Conservation (phyloP, 2,797 vertebrate genomes). For the Semaprochilodus insignis region DNA sequence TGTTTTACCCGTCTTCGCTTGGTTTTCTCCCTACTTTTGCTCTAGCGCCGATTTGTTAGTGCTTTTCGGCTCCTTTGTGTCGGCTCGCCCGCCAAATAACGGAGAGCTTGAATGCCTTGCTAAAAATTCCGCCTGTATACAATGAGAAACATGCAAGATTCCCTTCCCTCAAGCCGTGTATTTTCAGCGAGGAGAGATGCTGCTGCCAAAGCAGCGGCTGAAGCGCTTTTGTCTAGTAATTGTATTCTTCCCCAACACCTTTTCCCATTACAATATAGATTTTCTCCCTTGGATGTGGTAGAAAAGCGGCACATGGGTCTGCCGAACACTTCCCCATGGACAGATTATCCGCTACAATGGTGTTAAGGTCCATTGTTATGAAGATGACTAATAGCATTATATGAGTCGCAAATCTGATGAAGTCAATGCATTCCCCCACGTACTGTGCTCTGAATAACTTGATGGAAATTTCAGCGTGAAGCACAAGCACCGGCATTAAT, state of each 20-base stretch:
- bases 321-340: slow-evolving; percentile 48
- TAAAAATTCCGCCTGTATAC: slow-evolving; percentile 39
- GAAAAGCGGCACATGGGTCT: slow-evolving; percentile 37
- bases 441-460: slow-evolving; percentile 45
- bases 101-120: slow-evolving; percentile 35
- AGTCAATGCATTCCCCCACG: slow-evolving; percentile 29
- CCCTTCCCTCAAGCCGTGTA: slow-evolving; percentile 45
- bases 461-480: slow-evolving; percentile 23
- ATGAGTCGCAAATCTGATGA: slow-evolving; percentile 54
- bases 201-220: slow-evolving; percentile 47
- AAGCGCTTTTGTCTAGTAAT: slow-evolving; percentile 59
- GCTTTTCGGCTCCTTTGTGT: slow-evolving; percentile 44
- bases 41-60: slow-evolving; percentile 39
- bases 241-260: slow-evolving; percentile 61
- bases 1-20: slow-evolving; percentile 12
- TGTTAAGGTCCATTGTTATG: slow-evolving; percentile 55
- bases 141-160: slow-evolving; percentile 52
- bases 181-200: slow-evolving; percentile 26
- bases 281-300: slow-evolving; percentile 56
- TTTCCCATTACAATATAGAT: slow-evolving; percentile 61
- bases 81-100: slow-evolving; percentile 30
- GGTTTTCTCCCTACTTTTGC: slow-evolving; percentile 7
- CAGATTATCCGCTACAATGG: slow-evolving; percentile 56
- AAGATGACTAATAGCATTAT: slow-evolving; percentile 58
- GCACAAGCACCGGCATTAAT: slow-evolving; percentile 34